phyloP scores from a whole-genome alignment of 2,888 invertebrate genomes.

The Cantharis rufa region DNA sequence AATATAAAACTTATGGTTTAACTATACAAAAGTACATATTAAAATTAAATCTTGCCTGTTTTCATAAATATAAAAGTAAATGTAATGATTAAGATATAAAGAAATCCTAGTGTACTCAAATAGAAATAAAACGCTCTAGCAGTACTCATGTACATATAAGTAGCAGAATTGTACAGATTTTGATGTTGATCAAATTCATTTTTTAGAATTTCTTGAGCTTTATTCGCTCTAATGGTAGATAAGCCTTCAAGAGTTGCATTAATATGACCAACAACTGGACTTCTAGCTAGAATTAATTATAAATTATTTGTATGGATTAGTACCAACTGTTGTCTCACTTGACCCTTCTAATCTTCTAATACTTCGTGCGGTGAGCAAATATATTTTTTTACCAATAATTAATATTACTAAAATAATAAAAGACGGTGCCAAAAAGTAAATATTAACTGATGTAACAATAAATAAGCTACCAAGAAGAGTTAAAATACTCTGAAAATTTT shows the following conservation, averaged over 20 bases:
- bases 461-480: constrained; percentile 70
- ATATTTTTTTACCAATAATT: constrained; percentile 65
- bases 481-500: constrained; percentile 57
- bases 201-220: constrained; percentile 63
- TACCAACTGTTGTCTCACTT: constrained; percentile 56
- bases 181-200: constrained; percentile 63
- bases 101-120: neutral
- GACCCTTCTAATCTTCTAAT: constrained; percentile 72
- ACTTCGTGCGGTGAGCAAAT: constrained; percentile 75
- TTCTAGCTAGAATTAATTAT: constrained; percentile 63
- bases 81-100: neutral
- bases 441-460: constrained; percentile 72
- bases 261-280: constrained; percentile 74
- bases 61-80: neutral
- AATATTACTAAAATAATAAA: constrained; percentile 67
- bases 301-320: constrained; percentile 9
- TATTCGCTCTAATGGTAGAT: constrained; percentile 71
- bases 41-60: neutral
- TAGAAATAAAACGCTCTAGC: constrained; percentile 32
- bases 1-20: too few species aligned
- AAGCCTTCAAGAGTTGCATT: constrained; percentile 74
- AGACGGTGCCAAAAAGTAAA: constrained; percentile 68
- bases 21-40: too few species aligned
- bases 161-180: constrained; percentile 71
- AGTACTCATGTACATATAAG: constrained; percentile 64